Base-by-base conservation (phyloP, 1,140 invertebrate genomes). In the Drosophila neocordata region DNA sequence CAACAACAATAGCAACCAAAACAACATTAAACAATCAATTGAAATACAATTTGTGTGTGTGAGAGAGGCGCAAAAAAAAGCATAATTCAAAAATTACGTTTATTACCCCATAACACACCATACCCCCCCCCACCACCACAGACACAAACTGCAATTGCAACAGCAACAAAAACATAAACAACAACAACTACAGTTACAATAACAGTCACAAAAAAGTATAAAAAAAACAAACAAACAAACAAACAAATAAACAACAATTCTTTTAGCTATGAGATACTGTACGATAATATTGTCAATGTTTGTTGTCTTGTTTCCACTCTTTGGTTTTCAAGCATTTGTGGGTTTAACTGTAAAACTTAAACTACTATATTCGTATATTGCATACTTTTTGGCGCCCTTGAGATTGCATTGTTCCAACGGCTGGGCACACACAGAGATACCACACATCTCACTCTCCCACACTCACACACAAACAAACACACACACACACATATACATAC, bases 31-130 rank as follows among this genome's bases (percentile, higher is more conserved):
- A 31, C 27, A 31, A 31, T 18, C 15, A 35, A 73, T 76, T 73
- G 48, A 65, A 69, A 64, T 12, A 22, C 27, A 61, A 44, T 63
- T 63, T 62, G 48, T 63, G 41, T 48, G 41, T 48, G 61, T 77
- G 73, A 69, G 68, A 62, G 48, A 2, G 55, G 58, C 15, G 55
- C 61, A 44, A 73, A 48, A 70, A 69, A 88, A 89, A 90, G 88
- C 87, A 90, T 73, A 90, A 89, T 91, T 91, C 89, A 90, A 90
- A 87, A 87, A 72, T 71, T 13, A 3, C 1, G 15, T 58, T 13
- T 37, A 35, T 62, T 20, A 65, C 18, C 38, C 18, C 44, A 35
- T 15, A 51, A 44, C 18, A 20, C 18, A 70, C 64, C 64, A 69
- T 55, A 78, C 61, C 2, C 22, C 2, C 2, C 2, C 22, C 2